These are phyloP conservation scores for Melieria crassipennis DNA, from an alignment of 2,888 invertebrate species.

Conservation along the genomic window DNA sequence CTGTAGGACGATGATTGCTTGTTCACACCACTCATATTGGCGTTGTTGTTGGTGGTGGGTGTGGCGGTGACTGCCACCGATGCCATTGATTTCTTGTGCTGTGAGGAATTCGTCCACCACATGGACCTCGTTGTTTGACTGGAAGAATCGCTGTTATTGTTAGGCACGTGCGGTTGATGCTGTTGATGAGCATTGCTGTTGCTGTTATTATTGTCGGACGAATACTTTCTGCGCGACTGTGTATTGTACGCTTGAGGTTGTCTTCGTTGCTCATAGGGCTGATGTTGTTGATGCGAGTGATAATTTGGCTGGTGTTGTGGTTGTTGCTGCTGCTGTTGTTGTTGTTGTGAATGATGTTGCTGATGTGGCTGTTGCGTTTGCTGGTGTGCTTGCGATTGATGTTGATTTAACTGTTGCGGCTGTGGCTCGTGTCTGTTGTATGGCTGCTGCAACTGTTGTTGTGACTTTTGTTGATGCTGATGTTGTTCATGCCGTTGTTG, in stretches of 20 bases:
- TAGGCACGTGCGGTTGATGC: constrained; percentile 40
- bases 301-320: constrained; percentile 44
- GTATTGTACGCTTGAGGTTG: constrained; percentile 44
- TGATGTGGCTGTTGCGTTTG: constrained; percentile 10
- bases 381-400: constrained; percentile 7
- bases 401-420: constrained; percentile 1
- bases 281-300: constrained; percentile 44
- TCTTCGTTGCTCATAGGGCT: constrained; percentile 43
- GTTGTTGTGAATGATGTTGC: constrained; percentile 15
- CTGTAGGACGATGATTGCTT: constrained; percentile 57
- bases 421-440: constrained; percentile 23
- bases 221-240: constrained; percentile 54
- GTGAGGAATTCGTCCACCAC: constrained; percentile 66
- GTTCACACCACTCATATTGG: constrained; percentile 55
- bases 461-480: constrained; percentile 41
- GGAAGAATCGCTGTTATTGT: constrained; percentile 46
- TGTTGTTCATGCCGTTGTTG: constrained; percentile 41
- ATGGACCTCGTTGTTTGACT: constrained; percentile 60
- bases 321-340: constrained; percentile 45
- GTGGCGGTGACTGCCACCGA: constrained; percentile 64
- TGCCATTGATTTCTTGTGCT: constrained; percentile 65
- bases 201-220: constrained; percentile 41
- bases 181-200: constrained; percentile 34
- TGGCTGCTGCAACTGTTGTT: constrained; percentile 40
- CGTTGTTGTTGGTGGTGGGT: constrained; percentile 61